Conservation (phyloP, 2,113 vertebrate species). For the Poecilia latipinna region DNA sequence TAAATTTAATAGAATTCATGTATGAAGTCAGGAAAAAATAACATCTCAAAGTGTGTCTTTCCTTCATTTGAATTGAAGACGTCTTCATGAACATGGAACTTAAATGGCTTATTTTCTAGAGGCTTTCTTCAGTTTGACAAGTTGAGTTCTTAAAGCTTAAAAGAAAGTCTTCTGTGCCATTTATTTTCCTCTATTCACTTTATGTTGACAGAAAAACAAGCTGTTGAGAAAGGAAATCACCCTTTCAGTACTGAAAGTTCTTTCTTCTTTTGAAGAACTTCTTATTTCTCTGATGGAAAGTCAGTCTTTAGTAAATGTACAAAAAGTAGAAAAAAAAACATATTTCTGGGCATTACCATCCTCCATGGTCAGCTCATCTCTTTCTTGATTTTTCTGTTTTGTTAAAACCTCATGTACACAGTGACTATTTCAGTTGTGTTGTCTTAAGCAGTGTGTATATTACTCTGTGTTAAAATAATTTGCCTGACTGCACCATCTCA, state of each 20-base stretch:
- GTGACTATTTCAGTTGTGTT: background rate
- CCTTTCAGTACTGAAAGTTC: conserved; percentile 4
- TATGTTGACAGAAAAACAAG: conserved; percentile 11
- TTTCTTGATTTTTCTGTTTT: conserved; percentile 34
- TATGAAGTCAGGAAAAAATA: background rate
- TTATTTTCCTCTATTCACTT: conserved; percentile 23
- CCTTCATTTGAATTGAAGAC: conserved; percentile 15
- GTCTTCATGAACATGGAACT: conserved; percentile 18
- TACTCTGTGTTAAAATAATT: conserved; percentile 16
- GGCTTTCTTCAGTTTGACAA: conserved; percentile 18
- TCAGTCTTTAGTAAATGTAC: conserved; percentile 25
- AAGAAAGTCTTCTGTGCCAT: background rate
- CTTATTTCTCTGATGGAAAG: conserved; percentile 13
- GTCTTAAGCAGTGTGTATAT: background rate
- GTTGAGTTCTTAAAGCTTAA: conserved; percentile 11
- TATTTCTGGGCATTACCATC: conserved; percentile 7
- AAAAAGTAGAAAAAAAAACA: background rate
- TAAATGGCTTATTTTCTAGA: conserved; percentile 17
- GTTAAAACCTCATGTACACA: conserved; percentile 11
- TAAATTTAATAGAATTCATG: conserved; percentile 31
- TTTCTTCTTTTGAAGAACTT: conserved; percentile 27
- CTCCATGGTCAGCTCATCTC: conserved; percentile 15
- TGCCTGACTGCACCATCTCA: conserved; percentile 59
- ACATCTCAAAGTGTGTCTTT: conserved; percentile 12
- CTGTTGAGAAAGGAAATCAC: conserved; percentile 6